phyloP scores from a whole-genome alignment of 2,888 invertebrate species.

The Pollenia angustigena region DNA sequence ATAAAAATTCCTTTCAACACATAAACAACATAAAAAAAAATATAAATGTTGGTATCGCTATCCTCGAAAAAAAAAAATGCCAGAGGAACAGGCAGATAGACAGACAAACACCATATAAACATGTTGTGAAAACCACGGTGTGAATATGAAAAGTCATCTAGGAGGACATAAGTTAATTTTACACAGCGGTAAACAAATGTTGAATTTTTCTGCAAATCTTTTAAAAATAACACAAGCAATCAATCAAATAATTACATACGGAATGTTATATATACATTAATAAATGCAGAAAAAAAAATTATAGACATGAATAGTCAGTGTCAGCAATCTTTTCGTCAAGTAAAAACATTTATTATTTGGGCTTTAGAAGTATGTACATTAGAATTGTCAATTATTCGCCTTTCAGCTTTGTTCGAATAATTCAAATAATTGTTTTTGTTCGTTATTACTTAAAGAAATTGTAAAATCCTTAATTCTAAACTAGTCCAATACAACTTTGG shows the following conservation, averaged over 20 bases:
- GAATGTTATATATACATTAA: background rate
- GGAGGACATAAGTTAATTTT: constrained; percentile 4
- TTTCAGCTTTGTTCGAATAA: too few species aligned
- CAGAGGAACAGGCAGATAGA: background rate
- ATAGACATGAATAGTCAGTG: too few species aligned
- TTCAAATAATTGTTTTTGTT: too few species aligned
- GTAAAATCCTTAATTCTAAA: too few species aligned
- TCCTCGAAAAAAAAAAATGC: background rate
- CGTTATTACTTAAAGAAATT: too few species aligned
- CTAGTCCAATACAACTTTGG: too few species aligned
- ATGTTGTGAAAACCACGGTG: constrained; percentile 43
- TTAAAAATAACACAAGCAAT: background rate
- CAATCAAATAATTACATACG: background rate
- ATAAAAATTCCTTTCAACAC: constrained; percentile 70
- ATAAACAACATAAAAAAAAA: constrained; percentile 70
- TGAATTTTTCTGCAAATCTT: background rate
- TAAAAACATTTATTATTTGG: too few species aligned
- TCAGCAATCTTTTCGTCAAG: too few species aligned
- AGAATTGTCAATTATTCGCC: too few species aligned
- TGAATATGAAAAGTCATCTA: constrained; percentile 61
- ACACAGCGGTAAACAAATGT: background rate
- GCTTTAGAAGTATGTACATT: too few species aligned
- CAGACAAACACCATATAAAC: constrained; percentile 1
- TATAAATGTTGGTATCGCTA: constrained; percentile 49
- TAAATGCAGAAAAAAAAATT: background rate